Evolutionary conservation across 2,888 invertebrate species (phyloP).

Genomic region (Syrista parreyssii): DNA sequence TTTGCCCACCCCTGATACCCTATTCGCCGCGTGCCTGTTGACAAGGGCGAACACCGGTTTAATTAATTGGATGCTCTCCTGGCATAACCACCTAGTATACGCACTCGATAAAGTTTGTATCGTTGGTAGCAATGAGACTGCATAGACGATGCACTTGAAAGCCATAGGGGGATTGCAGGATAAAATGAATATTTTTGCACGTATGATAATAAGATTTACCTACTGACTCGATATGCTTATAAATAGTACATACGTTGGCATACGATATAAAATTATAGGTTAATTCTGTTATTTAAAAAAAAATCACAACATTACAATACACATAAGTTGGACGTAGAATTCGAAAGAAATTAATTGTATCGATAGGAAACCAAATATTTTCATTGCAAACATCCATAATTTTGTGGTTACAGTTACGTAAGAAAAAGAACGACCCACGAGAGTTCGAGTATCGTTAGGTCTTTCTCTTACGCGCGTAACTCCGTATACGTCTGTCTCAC

Average conservation of each 20-base stretch:
- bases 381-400: no score
- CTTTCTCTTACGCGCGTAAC: background rate
- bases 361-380: no score
- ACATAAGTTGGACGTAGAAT: no score
- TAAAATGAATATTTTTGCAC: background rate
- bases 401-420: no score
- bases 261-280: no score
- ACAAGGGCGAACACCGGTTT: constrained; percentile 53
- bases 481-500: background rate
- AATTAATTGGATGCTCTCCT: constrained; percentile 48
- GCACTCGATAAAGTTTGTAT: background rate
- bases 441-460: no score
- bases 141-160: background rate
- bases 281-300: no score
- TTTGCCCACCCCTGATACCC: constrained; percentile 26
- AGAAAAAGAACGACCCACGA: no score
- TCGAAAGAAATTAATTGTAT: no score
- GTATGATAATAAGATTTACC: background rate
- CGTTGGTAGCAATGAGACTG: background rate
- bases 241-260: no score
- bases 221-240: no score
- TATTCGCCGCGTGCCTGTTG: constrained; percentile 42
- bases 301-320: no score
- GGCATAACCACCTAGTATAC: background rate
- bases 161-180: background rate